Conservation (phyloP, 2,113 vertebrate species). For the Vulpes lagopus region DNA sequence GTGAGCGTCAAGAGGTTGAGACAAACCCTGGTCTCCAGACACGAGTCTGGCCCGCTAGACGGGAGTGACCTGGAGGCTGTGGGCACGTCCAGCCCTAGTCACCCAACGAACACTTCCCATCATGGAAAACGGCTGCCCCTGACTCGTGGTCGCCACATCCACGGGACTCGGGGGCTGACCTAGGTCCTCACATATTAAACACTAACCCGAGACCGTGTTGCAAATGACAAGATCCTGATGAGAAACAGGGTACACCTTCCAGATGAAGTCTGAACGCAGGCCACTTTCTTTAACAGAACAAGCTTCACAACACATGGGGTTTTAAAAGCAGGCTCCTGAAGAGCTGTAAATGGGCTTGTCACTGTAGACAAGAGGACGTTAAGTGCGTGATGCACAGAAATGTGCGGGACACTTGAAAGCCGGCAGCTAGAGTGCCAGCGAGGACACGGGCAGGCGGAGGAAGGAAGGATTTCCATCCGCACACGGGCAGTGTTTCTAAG, state of each 20-base stretch:
- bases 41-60: neutral
- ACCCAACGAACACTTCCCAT: neutral
- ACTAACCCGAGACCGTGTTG: neutral
- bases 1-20: neutral
- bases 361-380: neutral
- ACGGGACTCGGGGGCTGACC: too few relatives aligned
- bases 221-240: neutral
- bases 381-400: neutral
- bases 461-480: fast-evolving
- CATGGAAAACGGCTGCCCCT: neutral
- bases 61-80: neutral
- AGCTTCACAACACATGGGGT: neutral
- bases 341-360: neutral
- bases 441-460: fast-evolving
- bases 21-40: neutral
- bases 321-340: neutral
- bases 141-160: fast-evolving
- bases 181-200: too few relatives aligned
- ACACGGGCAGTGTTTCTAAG: neutral
- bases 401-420: neutral
- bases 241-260: neutral
- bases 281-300: neutral
- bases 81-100: neutral
- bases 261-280: neutral
- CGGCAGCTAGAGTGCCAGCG: fast-evolving